Evolutionary conservation across 1,140 invertebrate species (phyloP), one percentile per base, ranked within the genome.

Genomic region (Aphis craccivora): DNA sequence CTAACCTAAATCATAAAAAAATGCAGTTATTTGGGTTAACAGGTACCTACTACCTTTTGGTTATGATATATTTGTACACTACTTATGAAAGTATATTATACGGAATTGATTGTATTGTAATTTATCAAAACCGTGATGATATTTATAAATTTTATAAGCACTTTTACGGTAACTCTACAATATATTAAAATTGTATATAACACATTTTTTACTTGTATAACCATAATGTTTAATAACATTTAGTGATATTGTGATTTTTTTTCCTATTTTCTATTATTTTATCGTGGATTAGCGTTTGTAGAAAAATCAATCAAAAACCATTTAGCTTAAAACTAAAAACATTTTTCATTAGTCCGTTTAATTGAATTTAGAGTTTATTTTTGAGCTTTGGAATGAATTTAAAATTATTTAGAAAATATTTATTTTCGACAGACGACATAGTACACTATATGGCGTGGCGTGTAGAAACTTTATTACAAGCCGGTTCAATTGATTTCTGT

Each of bases 401-500:
- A 83, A 83, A 83, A 40, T 37, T 23, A 83, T 22, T 83, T 83
- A 23, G 22, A 83, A 83, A 37, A 40, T 84, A 40, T 84, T 84
- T 84, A 40, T 84, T 43, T 84, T 84, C 11, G 9, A 25, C 40
- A 43, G 4, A 84, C 22, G 37, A 84, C 37, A 40, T 43, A 40
- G 37, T 40, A 86, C 83, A 86, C 43, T 25, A 45, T 76, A 76
- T 14, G 4, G 25, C 45, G 30, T 76, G 14, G 4, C 40, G 11
- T 25, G 45, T 86, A 45, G 11, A 86, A 86, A 86, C 84, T 86
- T 86, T 86, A 30, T n/a, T 45, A 25, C 37, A 86, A 45, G 40
- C 30, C 30, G 37, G 25, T 86, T 45, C 84, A 45, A 86, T 86
- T 86, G 40, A 86, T 86, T 86, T 45, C 84, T 86, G 84, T 45